Evolutionary conservation across 1,140 invertebrate species (phyloP).

Genomic region (Eriocheir sinensis): DNA sequence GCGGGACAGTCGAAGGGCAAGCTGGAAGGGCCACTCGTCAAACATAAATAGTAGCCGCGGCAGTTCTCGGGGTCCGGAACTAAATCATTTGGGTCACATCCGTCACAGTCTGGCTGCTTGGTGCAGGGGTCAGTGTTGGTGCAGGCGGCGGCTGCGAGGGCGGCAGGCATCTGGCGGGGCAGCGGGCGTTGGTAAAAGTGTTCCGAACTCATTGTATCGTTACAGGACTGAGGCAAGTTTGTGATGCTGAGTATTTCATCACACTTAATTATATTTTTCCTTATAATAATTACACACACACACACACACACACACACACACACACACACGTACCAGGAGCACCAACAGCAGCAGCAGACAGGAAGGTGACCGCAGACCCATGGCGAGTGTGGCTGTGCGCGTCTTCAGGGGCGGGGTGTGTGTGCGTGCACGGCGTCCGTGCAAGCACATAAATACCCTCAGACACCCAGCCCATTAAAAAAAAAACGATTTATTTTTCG

Average conservation of each 20-base stretch:
- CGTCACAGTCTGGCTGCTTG: neutral
- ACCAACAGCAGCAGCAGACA: no score
- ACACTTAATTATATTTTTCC: no score
- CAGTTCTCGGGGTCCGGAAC: neutral
- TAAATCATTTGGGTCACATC: neutral
- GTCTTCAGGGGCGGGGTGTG: no score
- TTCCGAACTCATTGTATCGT: neutral
- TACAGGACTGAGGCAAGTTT: neutral
- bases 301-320: conserved; percentile 20
- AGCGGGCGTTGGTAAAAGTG: neutral
- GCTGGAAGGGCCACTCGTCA: neutral
- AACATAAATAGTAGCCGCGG: conserved; percentile 31
- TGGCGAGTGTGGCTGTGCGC: no score
- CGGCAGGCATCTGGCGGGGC: neutral
- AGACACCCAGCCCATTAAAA: no score
- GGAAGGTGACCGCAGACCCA: no score
- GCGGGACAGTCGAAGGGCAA: neutral
- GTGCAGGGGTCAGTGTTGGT: neutral
- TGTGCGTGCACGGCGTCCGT: no score
- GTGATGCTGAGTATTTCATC: no score
- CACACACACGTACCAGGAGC: neutral
- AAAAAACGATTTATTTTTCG: no score
- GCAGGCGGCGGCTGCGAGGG: neutral
- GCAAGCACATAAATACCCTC: no score
- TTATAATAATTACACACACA: no score